Percentiles rank a stretch among this genome's conserved stretches.
phyloP scores from a whole-genome alignment of 2,797 vertebrate species.

The Sandelia bainsii region DNA sequence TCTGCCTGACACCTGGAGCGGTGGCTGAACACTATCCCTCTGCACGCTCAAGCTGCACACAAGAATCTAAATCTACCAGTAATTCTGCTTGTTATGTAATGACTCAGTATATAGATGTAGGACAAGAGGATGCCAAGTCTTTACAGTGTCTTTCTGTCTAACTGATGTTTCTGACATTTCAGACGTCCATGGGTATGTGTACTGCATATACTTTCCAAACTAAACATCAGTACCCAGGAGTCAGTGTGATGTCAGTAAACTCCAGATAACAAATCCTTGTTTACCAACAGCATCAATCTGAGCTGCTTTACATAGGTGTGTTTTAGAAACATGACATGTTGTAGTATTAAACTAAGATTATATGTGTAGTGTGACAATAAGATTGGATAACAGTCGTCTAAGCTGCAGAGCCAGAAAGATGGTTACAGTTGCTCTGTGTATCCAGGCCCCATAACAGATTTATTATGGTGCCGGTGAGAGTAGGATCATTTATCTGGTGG shows the following conservation, averaged over 20 bases:
- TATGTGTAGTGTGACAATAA: slow-evolving; percentile 13
- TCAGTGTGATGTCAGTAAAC: slow-evolving; percentile 15
- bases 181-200: neutral
- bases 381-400: slow-evolving; percentile 34
- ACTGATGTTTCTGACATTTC: slow-evolving; percentile 17
- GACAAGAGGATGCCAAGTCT: slow-evolving; percentile 13
- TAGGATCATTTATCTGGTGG: slow-evolving; percentile 42
- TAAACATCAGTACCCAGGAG: slow-evolving; percentile 13
- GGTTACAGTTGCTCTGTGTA: slow-evolving; percentile 55
- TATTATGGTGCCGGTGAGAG: slow-evolving; percentile 43
- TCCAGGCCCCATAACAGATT: slow-evolving; percentile 48
- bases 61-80: slow-evolving; percentile 14
- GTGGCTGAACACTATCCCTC: neutral
- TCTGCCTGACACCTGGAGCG: slow-evolving; percentile 38
- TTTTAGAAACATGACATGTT: slow-evolving; percentile 9
- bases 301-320: slow-evolving; percentile 22
- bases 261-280: slow-evolving; percentile 6
- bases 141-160: slow-evolving; percentile 1
- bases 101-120: slow-evolving; percentile 33
- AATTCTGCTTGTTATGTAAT: slow-evolving; percentile 24
- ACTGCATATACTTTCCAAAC: slow-evolving; percentile 2
- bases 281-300: slow-evolving; percentile 17
- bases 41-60: slow-evolving; percentile 20
- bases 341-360: slow-evolving; percentile 24
- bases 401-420: slow-evolving; percentile 47